phyloP scores from a whole-genome alignment of 2,888 invertebrate species.

The Eledona agricola region DNA sequence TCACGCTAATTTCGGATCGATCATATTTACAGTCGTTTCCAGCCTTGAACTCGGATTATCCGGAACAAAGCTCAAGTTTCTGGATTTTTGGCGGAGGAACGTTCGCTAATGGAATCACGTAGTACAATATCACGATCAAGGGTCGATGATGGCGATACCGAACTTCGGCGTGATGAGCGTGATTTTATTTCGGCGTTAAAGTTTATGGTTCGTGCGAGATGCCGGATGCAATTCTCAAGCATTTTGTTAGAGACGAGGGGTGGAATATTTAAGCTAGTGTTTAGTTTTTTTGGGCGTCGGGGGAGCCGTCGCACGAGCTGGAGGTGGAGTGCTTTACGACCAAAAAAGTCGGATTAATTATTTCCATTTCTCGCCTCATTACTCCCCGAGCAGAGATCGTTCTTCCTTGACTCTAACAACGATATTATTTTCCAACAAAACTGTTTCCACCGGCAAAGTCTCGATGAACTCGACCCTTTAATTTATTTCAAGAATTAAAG shows the following conservation, averaged over 20 bases:
- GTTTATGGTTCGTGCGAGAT: conserved; percentile 24
- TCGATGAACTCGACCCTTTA: too few species aligned
- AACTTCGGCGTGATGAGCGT: conserved; percentile 36
- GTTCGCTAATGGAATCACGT: conserved; percentile 37
- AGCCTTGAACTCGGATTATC: conserved; percentile 32
- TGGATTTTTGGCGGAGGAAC: conserved; percentile 27
- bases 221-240: conserved; percentile 11
- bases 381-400: too few species aligned
- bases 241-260: too few species aligned
- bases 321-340: too few species aligned
- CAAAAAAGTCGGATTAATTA: conserved; percentile 27
- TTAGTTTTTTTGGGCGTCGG: too few species aligned
- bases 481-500: too few species aligned
- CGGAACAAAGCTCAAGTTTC: conserved; percentile 32
- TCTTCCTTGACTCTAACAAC: too few species aligned
- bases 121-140: conserved; percentile 38
- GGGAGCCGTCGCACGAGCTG: too few species aligned
- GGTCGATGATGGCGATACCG: conserved; percentile 33
- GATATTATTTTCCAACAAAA: too few species aligned
- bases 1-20: conserved; percentile 32
- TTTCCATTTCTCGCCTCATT: too few species aligned
- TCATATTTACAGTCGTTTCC: conserved; percentile 12
- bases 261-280: too few species aligned
- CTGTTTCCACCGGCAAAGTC: too few species aligned
- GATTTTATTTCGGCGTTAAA: conserved; percentile 33